Conservation (phyloP, 2,888 invertebrate species). For the Laspeyria flexula region DNA sequence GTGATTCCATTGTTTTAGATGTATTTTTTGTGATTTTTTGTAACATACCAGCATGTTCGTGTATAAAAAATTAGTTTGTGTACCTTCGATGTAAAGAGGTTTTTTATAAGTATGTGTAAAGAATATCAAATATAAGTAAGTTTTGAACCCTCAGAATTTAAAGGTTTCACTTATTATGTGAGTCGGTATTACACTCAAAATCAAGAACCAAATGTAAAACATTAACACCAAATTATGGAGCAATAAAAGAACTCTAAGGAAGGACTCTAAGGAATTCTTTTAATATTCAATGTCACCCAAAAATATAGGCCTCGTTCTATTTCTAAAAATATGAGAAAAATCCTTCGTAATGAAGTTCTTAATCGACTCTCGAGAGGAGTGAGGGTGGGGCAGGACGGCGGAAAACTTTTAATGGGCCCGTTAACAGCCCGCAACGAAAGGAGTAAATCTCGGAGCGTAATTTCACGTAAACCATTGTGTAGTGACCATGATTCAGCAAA, state of each 20-base stretch:
- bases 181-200: too few species aligned
- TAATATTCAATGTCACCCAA: neutral
- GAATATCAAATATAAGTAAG: too few species aligned
- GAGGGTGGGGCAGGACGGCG: conserved; percentile 14
- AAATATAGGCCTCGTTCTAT: neutral
- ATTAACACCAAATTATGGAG: too few species aligned
- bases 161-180: too few species aligned
- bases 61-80: conserved; percentile 13
- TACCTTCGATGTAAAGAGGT: neutral
- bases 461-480: conserved; percentile 8
- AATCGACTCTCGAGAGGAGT: conserved; percentile 38
- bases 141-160: too few species aligned
- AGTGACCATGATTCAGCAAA: conserved; percentile 24
- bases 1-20: conserved; percentile 25
- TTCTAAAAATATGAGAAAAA: conserved; percentile 36
- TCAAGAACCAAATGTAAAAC: too few species aligned
- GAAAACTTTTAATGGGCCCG: conserved; percentile 63
- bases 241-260: too few species aligned
- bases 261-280: too few species aligned
- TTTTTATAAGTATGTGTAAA: neutral
- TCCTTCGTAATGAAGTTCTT: conserved; percentile 53
- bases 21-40: conserved; percentile 33
- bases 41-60: conserved; percentile 24
- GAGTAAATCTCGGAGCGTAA: conserved; percentile 7
- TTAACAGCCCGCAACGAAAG: conserved; percentile 26